phyloP scores from a whole-genome alignment of 2,113 vertebrate genomes.

The Serilophus lunatus region DNA sequence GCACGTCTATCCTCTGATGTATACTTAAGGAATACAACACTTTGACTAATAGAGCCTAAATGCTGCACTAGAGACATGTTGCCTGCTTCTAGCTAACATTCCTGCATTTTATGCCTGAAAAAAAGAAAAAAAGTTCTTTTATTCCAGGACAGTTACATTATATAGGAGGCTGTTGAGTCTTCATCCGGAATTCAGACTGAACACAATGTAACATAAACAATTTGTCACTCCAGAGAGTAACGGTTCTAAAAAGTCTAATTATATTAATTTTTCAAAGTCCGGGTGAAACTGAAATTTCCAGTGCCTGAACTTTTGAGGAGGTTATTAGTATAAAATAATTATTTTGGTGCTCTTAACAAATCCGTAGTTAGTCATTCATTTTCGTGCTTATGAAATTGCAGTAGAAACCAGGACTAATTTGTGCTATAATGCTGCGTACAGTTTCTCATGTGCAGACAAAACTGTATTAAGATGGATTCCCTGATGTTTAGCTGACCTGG shows the following conservation, averaged over 20 bases:
- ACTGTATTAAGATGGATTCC: background rate
- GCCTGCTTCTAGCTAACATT: background rate
- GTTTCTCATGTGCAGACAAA: background rate
- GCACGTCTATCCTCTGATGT: constrained; percentile 43
- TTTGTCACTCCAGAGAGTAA: background rate
- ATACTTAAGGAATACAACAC: constrained; percentile 59
- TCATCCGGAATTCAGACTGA: constrained; percentile 13
- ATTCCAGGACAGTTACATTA: constrained; percentile 28
- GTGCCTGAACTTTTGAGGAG: background rate
- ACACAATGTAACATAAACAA: background rate
- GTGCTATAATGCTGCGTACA: background rate
- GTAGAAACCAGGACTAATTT: background rate
- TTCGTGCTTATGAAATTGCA: background rate
- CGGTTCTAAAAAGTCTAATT: background rate
- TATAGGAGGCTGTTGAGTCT: constrained; percentile 42
- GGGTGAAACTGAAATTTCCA: background rate
- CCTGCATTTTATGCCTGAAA: constrained; percentile 30
- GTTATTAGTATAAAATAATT: background rate
- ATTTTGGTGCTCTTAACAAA: background rate
- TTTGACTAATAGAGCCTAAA: constrained; percentile 59
- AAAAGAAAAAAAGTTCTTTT: background rate
- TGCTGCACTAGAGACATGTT: constrained; percentile 44
- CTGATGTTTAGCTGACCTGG: background rate
- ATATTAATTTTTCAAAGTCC: background rate
- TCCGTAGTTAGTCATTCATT: background rate